A percentile compares a stretch with the other conserved stretches of the same genome.
These are phyloP conservation scores for Gyps fulvus DNA, from an alignment of 2,113 vertebrate species.

Conservation along the genomic window DNA sequence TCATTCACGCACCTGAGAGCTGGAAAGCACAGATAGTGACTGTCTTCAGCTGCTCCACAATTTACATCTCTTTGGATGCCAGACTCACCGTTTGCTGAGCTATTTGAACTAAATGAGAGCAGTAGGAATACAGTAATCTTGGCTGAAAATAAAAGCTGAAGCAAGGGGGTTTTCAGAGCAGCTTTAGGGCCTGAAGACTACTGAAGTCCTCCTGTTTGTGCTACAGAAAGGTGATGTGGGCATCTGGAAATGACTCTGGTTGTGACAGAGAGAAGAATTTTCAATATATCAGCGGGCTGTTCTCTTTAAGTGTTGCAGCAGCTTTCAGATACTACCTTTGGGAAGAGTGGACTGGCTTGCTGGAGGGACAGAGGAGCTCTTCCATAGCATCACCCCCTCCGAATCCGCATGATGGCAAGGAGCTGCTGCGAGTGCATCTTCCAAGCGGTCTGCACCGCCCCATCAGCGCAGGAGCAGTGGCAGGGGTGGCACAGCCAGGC, in stretches of 20 bases:
- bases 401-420: neutral
- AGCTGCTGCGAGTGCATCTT: neutral
- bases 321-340: neutral
- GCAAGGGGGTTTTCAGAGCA: neutral
- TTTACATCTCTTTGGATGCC: neutral
- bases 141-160: neutral
- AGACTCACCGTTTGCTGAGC: neutral
- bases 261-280: neutral
- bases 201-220: neutral
- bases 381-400: neutral
- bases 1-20: neutral
- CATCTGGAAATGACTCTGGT: neutral
- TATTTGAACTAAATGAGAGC: neutral
- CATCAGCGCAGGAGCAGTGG: rapidly evolving
- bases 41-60: neutral
- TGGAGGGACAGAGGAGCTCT: neutral
- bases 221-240: neutral
- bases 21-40: neutral
- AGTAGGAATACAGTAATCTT: neutral
- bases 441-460: rapidly evolving
- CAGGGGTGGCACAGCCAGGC: neutral
- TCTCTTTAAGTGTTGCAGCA: neutral
- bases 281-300: neutral
- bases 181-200: neutral
- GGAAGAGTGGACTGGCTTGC: neutral